Conservation (phyloP, 1,140 invertebrate genomes). For the Aphis craccivora region DNA sequence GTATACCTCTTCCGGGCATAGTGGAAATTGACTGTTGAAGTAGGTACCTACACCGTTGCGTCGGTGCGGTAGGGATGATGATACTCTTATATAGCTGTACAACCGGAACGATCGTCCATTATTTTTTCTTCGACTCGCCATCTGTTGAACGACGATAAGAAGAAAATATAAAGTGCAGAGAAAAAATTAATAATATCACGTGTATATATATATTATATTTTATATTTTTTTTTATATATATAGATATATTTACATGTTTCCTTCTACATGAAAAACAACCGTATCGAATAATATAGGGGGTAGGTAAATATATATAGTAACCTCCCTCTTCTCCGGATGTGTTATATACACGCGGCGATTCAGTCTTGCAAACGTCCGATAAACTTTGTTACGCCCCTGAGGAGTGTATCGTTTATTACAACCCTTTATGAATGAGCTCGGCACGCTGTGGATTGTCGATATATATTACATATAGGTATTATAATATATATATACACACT, state of each 20-base stretch:
- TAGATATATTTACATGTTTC: slow-evolving; percentile 6
- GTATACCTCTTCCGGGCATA: not conserved
- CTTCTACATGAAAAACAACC: slow-evolving; percentile 54
- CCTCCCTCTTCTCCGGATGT: slow-evolving; percentile 49
- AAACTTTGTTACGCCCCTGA: slow-evolving; percentile 45
- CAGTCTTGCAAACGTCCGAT: slow-evolving; percentile 58
- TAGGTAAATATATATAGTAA: not conserved
- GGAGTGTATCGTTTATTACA: slow-evolving; percentile 50
- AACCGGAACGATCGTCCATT: slow-evolving; percentile 39
- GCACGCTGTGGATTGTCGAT: not conserved
- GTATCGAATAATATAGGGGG: slow-evolving; percentile 47
- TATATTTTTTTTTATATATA: not conserved
- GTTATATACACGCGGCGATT: slow-evolving; percentile 37
- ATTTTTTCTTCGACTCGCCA: slow-evolving; percentile 40
- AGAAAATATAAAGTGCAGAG: slow-evolving; percentile 19
- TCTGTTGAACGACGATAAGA: slow-evolving; percentile 55
- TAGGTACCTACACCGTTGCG: not conserved
- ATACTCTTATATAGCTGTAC: not conserved
- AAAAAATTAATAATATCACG: slow-evolving; percentile 33
- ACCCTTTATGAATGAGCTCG: slow-evolving; percentile 16
- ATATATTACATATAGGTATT: not conserved
- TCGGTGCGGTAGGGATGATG: not conserved
- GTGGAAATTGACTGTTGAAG: not conserved
- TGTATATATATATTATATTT: not conserved
- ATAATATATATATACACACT: not conserved